Base-by-base conservation (phyloP, 2,888 invertebrate species). In the Rotaria socialis region DNA sequence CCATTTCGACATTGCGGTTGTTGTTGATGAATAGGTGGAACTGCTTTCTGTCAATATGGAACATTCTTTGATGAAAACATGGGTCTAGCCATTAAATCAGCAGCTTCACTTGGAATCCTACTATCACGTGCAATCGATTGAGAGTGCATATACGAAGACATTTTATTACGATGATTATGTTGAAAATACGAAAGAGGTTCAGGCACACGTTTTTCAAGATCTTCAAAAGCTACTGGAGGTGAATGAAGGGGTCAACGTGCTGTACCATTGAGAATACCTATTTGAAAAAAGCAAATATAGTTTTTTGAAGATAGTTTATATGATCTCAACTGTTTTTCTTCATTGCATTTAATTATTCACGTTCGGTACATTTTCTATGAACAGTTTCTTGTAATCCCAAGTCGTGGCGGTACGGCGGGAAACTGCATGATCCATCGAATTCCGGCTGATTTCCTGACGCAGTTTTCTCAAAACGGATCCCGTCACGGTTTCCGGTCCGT, bases 381-480 rank as follows among this genome's bases (percentile, higher is more conserved):
- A 86, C 86, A 19, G 85, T 86, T 27, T 86, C 86, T 85, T 86
- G 86, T n/a, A 86, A 67, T n/a, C n/a, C n/a, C n/a, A n/a, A n/a
- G n/a, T n/a, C n/a, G n/a, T n/a, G n/a, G n/a, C n/a, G n/a, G n/a
- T n/a, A n/a, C n/a, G n/a, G n/a, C n/a, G n/a, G n/a, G n/a, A n/a
- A n/a, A n/a, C n/a, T n/a, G n/a, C n/a, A n/a, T n/a, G n/a, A n/a
- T n/a, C n/a, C n/a, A n/a, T n/a, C n/a, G n/a, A n/a, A n/a, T n/a
- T n/a, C n/a, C n/a, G n/a, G n/a, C n/a, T n/a, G n/a, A n/a, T n/a
- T n/a, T n/a, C n/a, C n/a, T n/a, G n/a, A n/a, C n/a, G n/a, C n/a
- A n/a, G n/a, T n/a, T n/a, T n/a, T n/a, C n/a, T n/a, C n/a, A n/a
- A n/a, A n/a, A n/a, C n/a, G n/a, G n/a, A n/a, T n/a, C n/a, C n/a